These are phyloP conservation scores for Pangasius krempfi DNA, from an alignment of 2,797 vertebrate species.

Conservation along the genomic window DNA sequence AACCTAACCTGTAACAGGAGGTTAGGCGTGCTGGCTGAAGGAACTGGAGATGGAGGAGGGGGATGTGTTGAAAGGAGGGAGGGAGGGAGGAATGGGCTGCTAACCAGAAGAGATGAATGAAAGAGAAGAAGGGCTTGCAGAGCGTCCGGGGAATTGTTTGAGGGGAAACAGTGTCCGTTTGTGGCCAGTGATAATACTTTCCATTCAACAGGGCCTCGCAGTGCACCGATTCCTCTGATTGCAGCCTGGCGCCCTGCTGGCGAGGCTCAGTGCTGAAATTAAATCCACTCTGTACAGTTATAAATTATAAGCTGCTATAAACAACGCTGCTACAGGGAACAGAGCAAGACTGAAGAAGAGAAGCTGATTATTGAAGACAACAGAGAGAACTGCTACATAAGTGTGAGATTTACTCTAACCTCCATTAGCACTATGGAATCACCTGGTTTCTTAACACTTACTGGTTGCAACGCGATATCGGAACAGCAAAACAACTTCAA, in stretches of 20 bases:
- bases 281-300: slow-evolving; percentile 95
- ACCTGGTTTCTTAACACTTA: background rate
- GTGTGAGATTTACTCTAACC: background rate
- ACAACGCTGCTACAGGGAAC: slow-evolving; percentile 91
- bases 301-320: slow-evolving; percentile 96
- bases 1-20: slow-evolving; percentile 31
- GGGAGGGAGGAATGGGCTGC: slow-evolving; percentile 65
- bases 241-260: slow-evolving; percentile 90
- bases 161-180: slow-evolving; percentile 91
- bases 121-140: slow-evolving; percentile 78
- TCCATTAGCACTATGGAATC: slow-evolving; percentile 1
- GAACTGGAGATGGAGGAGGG: slow-evolving; percentile 26
- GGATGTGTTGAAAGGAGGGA: slow-evolving; percentile 64
- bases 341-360: slow-evolving; percentile 26
- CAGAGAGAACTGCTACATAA: slow-evolving; percentile 1
- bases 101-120: slow-evolving; percentile 87
- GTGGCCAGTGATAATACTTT: slow-evolving; percentile 92
- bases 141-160: slow-evolving; percentile 86
- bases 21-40: slow-evolving; percentile 56
- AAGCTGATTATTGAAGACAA: slow-evolving; percentile 34
- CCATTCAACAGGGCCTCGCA: slow-evolving; percentile 88
- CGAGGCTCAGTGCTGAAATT: slow-evolving; percentile 90
- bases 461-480: background rate
- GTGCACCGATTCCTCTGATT: slow-evolving; percentile 92
- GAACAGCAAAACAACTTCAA: background rate